Evolutionary conservation across 2,888 invertebrate species (phyloP), one percentile per base, ranked within the genome.

Genomic region (Stenodera caucasica): DNA sequence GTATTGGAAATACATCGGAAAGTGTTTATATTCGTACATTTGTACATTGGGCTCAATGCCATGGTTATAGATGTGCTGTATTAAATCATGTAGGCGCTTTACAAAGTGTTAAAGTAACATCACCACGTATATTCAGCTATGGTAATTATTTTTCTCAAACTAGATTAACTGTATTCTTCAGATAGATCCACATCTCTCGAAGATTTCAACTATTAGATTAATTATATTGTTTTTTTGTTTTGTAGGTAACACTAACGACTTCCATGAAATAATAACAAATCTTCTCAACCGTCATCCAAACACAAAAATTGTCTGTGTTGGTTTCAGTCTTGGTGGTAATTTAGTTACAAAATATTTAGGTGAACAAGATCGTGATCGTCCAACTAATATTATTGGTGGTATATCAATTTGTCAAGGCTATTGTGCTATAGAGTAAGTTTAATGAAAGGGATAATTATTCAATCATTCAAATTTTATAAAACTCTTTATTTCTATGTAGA

Each of bases 331-430:
- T 78, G 97, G 97, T 49, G 97, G 93, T 23, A 97, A 97, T 82
- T 83, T 96, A 66, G 88, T 96, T 49, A 90, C 94, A n/a, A 95
- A 95, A 80, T 97, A 95, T 78, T 84, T 96, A 78, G 95, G 96
- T 35, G 94, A 96, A 81, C 78, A 78, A 35, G 85, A 86, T 15
- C 81, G 84, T 65, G 84, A 83, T 65, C 84, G 87, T 69, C 89
- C 88, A 75, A 60, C 65, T 2, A 70, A 69, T 49, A 89, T 96
- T 59, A 89, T 96, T 71, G 94, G 94, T 55, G 96, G 90, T 29
- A 89, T 97, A 72, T 95, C 96, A 32, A 90, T 96, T 75, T 96
- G 96, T 78, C 96, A 96, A 81, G 96, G 96, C 72, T 97, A 96
- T 80, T 92, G 94, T 80, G 94, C 94, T 49, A 88, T 90, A 63